Evolutionary conservation across 2,113 vertebrate genomes (phyloP), one percentile per base, ranked within the genome.

Genomic region (Fulica atra): DNA sequence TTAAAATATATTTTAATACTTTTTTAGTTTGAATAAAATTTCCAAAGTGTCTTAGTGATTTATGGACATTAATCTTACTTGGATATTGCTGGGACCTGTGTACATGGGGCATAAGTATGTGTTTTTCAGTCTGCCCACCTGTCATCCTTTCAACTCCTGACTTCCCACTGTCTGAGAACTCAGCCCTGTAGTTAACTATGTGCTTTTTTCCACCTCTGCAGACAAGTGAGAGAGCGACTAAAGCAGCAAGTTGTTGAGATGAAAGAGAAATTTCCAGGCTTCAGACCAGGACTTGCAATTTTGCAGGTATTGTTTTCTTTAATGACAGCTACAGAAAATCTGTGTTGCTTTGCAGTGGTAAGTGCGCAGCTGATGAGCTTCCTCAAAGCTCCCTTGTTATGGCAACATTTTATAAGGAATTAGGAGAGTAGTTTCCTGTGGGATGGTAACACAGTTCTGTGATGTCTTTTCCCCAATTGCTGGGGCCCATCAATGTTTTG

Each of bases 251-350:
- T 99, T 57, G 61, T 91, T 81, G 97, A 98, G 91, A 98, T 99
- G 98, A 99, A 98, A 96, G 94, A 97, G n/a, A 97, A 96, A 64
- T 97, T 97, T 73, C 98, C 99, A 29, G 98, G 98, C 88, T 99
- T 99, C 96, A 98, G 87, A 84, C 99, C 99, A 20, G 99, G 99
- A 65, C 98, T 99, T 6, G 99, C 99, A 60, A 99, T 99, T 97
- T 95, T 99, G 85, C 99, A 99, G 99, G 99, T 99, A 95, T 70
- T 83, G 35, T 89, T 71, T 90, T 84, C 72, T 91, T 93, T 69
- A 72, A 48, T 74, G 36, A 38, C 51, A 76, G 0, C 20, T 87
- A 10, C 44, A 72, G 54, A 79, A 72, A 79, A 40, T 66, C 48
- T 1, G 3, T n/a, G 19, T 83, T 71, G 25, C 50, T 91, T 57